Base-by-base conservation (phyloP, 2,888 invertebrate species). In the Aproaerema taeniolella region DNA sequence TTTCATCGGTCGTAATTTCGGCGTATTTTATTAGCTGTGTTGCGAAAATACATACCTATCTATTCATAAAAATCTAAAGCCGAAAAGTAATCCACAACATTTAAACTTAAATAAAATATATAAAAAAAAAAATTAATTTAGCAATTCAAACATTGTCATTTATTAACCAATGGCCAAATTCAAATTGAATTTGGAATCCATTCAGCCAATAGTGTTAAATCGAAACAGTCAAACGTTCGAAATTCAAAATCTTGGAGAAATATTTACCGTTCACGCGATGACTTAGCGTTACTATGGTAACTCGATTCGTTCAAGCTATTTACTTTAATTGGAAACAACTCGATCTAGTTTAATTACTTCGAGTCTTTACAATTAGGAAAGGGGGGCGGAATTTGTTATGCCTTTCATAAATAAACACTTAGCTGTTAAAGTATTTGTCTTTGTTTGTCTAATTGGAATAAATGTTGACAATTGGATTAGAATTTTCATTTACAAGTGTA, bases 241-340 rank as follows among this genome's bases (percentile, higher is more conserved):
- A 7, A 35, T 42, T 42, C 20, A 15, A 40, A 39, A 25, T 32
- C 31, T 15, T 8, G n/a, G 10, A 36, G 28, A 31, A 41, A 34
- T 45, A 40, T 38, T 39, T 35, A 45, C 30, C 24, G 43, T 44
- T 38, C 25, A 25, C 11, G 12, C 36, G 16, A 37, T 20, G 28
- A 37, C 30, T 37, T 12, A 11, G 10, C 2, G 25, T 31, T 38
- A 35, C 35, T 24, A 28, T 30, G 35, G 16, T 31, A 38, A 43
- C 36, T 38, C 39, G 41, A 38, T 38, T 41, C 24, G 26, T 37
- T 43, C 33, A 14, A 42, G 28, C 33, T 41, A 1, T 35, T 38
- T 38, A 36, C 16, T n/a, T 20, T 20, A 41, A 38, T 35, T 30
- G 35, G 14, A 13, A 31, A 31, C 39, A 35, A 35, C 36, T 17